Base-by-base conservation (phyloP, 2,113 vertebrate species). In the Lycocorax pyrrhopterus region DNA sequence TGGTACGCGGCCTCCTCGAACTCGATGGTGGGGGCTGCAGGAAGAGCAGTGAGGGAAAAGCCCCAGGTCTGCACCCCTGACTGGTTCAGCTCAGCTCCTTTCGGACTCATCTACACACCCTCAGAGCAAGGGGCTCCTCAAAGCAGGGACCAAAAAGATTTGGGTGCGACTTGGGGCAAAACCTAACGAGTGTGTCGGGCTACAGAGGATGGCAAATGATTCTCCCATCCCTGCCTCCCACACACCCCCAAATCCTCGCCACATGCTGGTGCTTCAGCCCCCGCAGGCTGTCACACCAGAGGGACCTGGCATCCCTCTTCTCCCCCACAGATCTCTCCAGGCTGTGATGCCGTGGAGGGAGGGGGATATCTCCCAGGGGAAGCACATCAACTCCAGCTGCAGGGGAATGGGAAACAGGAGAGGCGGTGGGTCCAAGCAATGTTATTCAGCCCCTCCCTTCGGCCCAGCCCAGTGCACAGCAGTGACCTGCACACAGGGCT, bases 1-100 rank as follows among this genome's bases (percentile, higher is more conserved):
- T 99, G 99, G 84, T 99, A 99, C 0, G 98, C 98, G 6, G 98
- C 97, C 95, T 99, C 99, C 90, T 99, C 98, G 93, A 99, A 99
- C 94, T 99, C 98, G 63, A 99, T 98, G 56, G 98, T 99, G 62
- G 99, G 99, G 10, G 98, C 99, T 99, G 81, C 67, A n/a, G 74
- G 37, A 58, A 87, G 55, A 80, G 69, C 64, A 60, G 64, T 6
- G 51, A 90, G 72, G 75, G 72, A n/a, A 69, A 79, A 56, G 33
- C 12, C 13, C 8, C 19, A 7, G 17, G 14, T 67, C 23, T 44
- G 84, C 53, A 75, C 12, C 22, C 10, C 39, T n/a, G 53, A 4
- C 21, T 11, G 19, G 2, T 49, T 11, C 17, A 20, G 80, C 56
- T 66, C 60, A 17, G 75, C 66, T 75, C 43, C 69, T 74, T 44